Evolutionary conservation across 2,888 invertebrate genomes (phyloP).

Genomic region (Ashinkailepas kermadecensis): DNA sequence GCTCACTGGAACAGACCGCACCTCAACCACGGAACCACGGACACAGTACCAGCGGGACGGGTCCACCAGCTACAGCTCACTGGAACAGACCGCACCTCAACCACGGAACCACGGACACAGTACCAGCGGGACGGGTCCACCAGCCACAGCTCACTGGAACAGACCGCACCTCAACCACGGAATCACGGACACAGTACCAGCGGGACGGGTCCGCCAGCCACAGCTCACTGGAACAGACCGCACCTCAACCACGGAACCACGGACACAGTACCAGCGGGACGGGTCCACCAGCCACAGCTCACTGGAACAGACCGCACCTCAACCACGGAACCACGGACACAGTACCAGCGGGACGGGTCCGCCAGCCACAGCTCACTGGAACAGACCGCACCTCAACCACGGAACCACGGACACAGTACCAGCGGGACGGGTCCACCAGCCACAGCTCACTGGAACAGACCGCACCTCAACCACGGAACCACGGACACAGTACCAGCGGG

Average conservation of each 20-base stretch:
- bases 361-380: constrained; percentile 47
- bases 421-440: background rate
- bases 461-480: constrained; percentile 40
- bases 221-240: constrained; percentile 42
- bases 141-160: constrained; percentile 48
- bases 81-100: background rate
- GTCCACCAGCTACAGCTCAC: constrained; percentile 40
- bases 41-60: constrained; percentile 32
- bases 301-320: no score
- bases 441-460: constrained; percentile 40
- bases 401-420: background rate
- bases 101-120: background rate
- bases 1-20: background rate
- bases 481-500: constrained; percentile 44
- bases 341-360: constrained; percentile 41
- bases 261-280: constrained; percentile 44
- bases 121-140: constrained; percentile 41
- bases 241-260: constrained; percentile 37
- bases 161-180: background rate
- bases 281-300: background rate
- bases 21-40: background rate
- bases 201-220: background rate
- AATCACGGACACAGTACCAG: background rate
- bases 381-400: constrained; percentile 32
- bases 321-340: background rate